Percentiles rank a stretch among this genome's conserved stretches.
Evolutionary conservation across 2,113 vertebrate genomes (phyloP).

Genomic region (Mionectes macconnelli): DNA sequence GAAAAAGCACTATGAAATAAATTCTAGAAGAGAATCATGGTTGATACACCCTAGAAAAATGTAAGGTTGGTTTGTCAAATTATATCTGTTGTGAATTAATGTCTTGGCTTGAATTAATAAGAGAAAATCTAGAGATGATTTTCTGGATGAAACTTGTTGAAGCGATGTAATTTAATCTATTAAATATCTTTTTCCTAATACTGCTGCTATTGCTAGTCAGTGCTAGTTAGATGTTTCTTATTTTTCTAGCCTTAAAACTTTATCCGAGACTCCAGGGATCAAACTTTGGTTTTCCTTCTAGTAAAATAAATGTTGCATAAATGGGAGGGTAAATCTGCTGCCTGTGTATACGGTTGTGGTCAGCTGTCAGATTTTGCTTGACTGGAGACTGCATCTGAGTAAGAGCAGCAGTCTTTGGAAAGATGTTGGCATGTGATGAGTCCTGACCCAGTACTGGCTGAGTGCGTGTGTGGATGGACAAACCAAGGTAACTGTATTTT

Average conservation of each 20-base stretch:
- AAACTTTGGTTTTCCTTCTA: neutral
- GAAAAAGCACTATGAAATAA: neutral
- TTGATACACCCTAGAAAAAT: neutral
- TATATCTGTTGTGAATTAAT: neutral
- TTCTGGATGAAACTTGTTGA: neutral
- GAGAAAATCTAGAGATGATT: neutral
- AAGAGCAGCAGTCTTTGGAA: neutral
- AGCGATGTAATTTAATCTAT: neutral
- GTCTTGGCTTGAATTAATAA: neutral
- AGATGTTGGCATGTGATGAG: neutral
- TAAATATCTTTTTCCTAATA: neutral
- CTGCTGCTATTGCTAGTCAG: neutral
- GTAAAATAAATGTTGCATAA: neutral
- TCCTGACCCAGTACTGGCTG: neutral
- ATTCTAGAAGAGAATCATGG: neutral
- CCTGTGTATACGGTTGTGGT: neutral
- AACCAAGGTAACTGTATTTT: neutral
- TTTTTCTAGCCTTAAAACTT: neutral
- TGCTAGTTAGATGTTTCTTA: neutral
- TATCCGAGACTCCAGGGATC: neutral
- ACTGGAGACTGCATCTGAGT: neutral
- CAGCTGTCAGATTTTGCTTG: neutral
- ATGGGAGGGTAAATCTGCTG: neutral
- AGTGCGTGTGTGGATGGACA: neutral
- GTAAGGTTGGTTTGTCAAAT: neutral